Conservation (phyloP, 2,888 invertebrate species). For the Stenchaetothrips biformis region DNA sequence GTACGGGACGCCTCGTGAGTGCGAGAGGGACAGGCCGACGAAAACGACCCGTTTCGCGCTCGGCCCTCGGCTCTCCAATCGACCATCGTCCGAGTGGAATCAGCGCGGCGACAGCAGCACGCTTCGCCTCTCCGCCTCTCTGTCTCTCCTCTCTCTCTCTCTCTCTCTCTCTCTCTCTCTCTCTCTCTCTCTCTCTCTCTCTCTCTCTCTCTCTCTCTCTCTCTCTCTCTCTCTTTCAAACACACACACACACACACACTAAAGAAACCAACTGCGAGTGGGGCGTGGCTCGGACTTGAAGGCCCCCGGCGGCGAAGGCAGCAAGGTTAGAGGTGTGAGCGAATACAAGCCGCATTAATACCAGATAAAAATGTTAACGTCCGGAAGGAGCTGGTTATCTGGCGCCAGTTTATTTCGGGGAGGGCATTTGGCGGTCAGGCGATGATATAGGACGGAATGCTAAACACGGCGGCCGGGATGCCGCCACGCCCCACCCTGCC, state of each 20-base stretch:
- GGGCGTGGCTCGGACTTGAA: neutral
- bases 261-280: too few species aligned
- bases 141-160: neutral
- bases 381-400: neutral
- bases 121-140: too few species aligned
- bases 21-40: too few species aligned
- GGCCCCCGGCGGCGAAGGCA: neutral
- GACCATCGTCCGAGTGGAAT: neutral
- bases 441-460: constrained; percentile 4
- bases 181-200: neutral
- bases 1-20: too few species aligned
- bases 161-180: neutral
- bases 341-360: constrained; percentile 2
- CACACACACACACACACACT: too few species aligned
- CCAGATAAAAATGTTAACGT: neutral
- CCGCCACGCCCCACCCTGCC: neutral
- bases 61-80: too few species aligned
- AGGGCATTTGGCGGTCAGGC: constrained; percentile 15
- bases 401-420: neutral
- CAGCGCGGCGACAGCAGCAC: neutral
- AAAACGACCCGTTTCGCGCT: too few species aligned
- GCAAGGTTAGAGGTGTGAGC: neutral
- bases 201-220: neutral
- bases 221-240: too few species aligned
- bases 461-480: neutral